Conservation (phyloP, 2,888 invertebrate species). For the Scaeva pyrastri region DNA sequence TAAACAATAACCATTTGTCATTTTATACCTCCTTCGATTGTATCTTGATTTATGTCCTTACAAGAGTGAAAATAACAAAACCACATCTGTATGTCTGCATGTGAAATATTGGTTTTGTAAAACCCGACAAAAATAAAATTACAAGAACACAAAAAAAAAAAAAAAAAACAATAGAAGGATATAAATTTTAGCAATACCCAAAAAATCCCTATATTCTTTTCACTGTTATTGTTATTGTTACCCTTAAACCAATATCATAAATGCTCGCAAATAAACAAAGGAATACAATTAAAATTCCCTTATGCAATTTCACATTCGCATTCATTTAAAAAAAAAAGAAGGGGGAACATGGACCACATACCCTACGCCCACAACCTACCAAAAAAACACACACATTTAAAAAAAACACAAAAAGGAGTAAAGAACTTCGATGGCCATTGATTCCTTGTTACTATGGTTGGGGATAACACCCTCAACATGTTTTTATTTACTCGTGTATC, state of each 20-base stretch:
- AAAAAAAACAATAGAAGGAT: constrained; percentile 45
- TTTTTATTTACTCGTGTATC: constrained; percentile 11
- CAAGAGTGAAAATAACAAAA: not conserved
- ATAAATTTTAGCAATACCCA: constrained; percentile 59
- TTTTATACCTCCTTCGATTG: constrained; percentile 13
- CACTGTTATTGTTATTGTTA: constrained; percentile 49
- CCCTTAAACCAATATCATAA: constrained; percentile 72
- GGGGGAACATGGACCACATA: not conserved
- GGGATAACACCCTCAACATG: constrained; percentile 51
- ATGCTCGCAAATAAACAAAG: constrained; percentile 63
- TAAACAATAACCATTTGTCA: constrained; percentile 63
- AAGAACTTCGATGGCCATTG: constrained; percentile 60
- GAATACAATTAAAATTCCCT: constrained; percentile 72
- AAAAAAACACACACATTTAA: not conserved
- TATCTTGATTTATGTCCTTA: constrained; percentile 1
- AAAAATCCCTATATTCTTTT: constrained; percentile 68
- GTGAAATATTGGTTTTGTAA: constrained; percentile 27
- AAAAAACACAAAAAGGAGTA: not conserved
- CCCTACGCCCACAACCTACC: not conserved
- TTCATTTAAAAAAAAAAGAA: constrained; percentile 53
- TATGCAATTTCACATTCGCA: constrained; percentile 73
- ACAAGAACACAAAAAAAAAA: no score
- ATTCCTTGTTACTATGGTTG: constrained; percentile 50
- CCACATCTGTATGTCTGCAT: constrained; percentile 15
- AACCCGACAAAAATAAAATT: not conserved